Conservation (phyloP, 2,888 invertebrate genomes). For the Eristalis pertinax region DNA sequence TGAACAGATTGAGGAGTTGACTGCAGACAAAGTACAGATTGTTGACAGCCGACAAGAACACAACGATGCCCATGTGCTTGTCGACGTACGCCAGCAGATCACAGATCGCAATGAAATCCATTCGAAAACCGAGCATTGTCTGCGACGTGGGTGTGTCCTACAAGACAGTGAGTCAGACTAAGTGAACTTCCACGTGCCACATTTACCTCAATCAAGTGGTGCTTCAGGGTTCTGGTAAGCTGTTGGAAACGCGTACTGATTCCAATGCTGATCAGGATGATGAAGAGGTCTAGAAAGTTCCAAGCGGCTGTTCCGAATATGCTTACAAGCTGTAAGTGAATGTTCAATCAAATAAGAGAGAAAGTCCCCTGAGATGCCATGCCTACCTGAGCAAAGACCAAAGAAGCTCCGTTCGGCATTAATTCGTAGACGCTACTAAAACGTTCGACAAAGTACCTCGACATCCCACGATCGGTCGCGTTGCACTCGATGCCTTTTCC, state of each 20-base stretch:
- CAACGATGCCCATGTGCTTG: slow-evolving; percentile 50
- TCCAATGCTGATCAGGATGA: slow-evolving; percentile 60
- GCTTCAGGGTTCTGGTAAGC: slow-evolving; percentile 26
- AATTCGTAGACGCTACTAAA: slow-evolving; percentile 22
- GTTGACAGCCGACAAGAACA: slow-evolving; percentile 58
- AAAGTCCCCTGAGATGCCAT: background rate
- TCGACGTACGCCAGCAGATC: slow-evolving; percentile 53
- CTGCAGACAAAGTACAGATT: slow-evolving; percentile 59
- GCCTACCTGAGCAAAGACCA: slow-evolving; percentile 26
- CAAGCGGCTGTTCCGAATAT: slow-evolving; percentile 57
- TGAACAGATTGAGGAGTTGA: slow-evolving; percentile 41
- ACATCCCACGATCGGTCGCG: background rate
- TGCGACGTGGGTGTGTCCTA: slow-evolving; percentile 18
- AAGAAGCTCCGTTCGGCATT: slow-evolving; percentile 28
- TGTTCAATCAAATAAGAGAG: background rate
- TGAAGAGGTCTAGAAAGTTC: slow-evolving; percentile 64
- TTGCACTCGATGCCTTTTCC: slow-evolving; percentile 27
- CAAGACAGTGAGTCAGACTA: background rate
- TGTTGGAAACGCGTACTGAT: slow-evolving; percentile 55
- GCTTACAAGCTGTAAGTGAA: slow-evolving; percentile 32
- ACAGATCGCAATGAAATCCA: slow-evolving; percentile 62
- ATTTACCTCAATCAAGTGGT: slow-evolving; percentile 40
- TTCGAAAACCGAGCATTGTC: slow-evolving; percentile 47
- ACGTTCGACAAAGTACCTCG: background rate
- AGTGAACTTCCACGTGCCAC: too few species aligned